phyloP scores from a whole-genome alignment of 1,140 invertebrate genomes.

The Anthonomus grandis region DNA sequence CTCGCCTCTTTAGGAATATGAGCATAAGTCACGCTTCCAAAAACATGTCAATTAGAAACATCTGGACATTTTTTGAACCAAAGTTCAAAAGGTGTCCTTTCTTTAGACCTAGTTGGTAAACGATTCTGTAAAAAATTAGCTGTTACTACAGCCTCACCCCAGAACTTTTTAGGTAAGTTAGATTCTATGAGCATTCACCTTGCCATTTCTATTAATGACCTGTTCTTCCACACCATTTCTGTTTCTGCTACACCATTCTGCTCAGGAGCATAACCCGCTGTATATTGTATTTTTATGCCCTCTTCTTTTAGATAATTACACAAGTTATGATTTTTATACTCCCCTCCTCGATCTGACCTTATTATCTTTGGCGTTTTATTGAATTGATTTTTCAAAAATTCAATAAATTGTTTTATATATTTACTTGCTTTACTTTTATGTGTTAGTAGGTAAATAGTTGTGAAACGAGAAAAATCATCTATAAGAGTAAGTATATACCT shows the following conservation, averaged over 20 bases:
- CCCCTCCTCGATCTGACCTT: conserved; percentile 12
- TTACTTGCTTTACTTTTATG: conserved; percentile 3
- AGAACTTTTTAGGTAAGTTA: conserved; percentile 5
- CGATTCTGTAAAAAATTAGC: conserved; percentile 17
- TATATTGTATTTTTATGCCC: conserved; percentile 2
- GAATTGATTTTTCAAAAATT: conserved; percentile 3
- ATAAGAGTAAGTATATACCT: not conserved
- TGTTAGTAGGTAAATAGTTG: too few species aligned
- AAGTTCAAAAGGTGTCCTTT: conserved; percentile 21
- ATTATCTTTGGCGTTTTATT: conserved; percentile 7
- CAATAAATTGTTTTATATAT: conserved; percentile 1
- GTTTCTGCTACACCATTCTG: conserved; percentile 21
- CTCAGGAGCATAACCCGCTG: conserved; percentile 2
- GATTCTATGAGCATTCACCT: conserved; percentile 11
- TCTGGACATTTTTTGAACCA: conserved; percentile 25
- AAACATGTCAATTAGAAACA: conserved; percentile 17
- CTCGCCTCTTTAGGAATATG: not conserved
- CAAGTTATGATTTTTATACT: not conserved
- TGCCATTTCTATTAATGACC: conserved; percentile 15
- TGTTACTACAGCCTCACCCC: conserved; percentile 15
- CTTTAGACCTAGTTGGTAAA: conserved; percentile 4
- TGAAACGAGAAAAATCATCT: conserved; percentile 15
- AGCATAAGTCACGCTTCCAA: not conserved
- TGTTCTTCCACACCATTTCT: too few species aligned
- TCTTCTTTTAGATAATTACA: conserved; percentile 6